Conservation (phyloP, 2,113 vertebrate species). For the Vombatus ursinus region DNA sequence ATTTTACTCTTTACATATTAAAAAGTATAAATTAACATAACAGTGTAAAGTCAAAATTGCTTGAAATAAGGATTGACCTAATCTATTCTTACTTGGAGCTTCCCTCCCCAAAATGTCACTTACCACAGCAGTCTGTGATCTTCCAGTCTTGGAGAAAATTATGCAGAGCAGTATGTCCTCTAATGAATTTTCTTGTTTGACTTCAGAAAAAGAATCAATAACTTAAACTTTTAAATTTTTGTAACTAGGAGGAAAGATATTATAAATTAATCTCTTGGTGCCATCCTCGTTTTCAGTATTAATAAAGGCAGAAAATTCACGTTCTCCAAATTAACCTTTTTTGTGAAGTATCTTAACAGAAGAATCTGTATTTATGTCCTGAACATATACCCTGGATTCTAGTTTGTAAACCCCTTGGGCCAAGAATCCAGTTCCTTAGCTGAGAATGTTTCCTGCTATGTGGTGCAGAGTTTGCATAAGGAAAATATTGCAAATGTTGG, state of each 20-base stretch:
- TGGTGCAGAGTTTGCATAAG: neutral
- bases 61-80: neutral
- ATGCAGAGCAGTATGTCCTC: neutral
- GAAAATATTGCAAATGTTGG: neutral
- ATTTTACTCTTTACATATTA: neutral
- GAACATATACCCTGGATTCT: neutral
- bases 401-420: constrained; percentile 6
- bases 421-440: neutral
- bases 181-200: neutral
- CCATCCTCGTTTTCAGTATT: neutral
- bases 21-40: neutral
- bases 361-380: neutral
- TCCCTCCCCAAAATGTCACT: neutral
- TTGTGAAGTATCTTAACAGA: neutral
- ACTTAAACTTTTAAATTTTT: neutral
- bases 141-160: neutral
- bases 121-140: neutral
- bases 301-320: neutral
- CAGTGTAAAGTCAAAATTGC: neutral
- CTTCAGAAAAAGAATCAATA: neutral
- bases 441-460: neutral
- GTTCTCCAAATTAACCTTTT: neutral
- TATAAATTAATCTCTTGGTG: neutral
- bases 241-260: neutral
- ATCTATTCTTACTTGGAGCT: neutral